These are phyloP conservation scores for Oscheius sp. DNA, from an alignment of 2,888 invertebrate genomes.

Conservation along the genomic window DNA sequence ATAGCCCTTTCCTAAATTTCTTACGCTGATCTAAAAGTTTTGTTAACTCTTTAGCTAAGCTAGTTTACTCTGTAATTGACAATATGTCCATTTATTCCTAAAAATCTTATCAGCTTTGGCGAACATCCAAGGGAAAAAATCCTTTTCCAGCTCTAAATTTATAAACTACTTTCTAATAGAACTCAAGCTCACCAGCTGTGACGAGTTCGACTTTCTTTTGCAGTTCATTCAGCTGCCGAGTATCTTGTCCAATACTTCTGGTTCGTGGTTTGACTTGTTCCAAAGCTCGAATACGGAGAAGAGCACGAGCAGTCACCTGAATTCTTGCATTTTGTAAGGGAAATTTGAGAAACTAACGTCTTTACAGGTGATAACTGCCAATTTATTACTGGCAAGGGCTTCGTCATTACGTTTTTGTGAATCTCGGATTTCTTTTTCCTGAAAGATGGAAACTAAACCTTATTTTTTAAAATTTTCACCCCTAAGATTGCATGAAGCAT, in stretches of 20 bases:
- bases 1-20: background rate
- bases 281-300: slow-evolving; percentile 36
- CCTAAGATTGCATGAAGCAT: background rate
- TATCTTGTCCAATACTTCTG: slow-evolving; percentile 46
- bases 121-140: slow-evolving; percentile 65
- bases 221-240: slow-evolving; percentile 40
- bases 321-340: too few species aligned
- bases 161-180: background rate
- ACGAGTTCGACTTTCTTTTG: slow-evolving; percentile 38
- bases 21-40: too few species aligned
- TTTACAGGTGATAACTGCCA: slow-evolving; percentile 35
- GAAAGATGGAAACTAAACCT: background rate
- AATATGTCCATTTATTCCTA: slow-evolving; percentile 14
- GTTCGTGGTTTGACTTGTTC: slow-evolving; percentile 36
- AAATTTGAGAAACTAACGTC: slow-evolving; percentile 36
- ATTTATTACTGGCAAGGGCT: slow-evolving; percentile 7
- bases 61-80: background rate
- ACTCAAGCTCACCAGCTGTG: slow-evolving; percentile 34
- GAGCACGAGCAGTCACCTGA: slow-evolving; percentile 33
- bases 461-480: background rate
- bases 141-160: slow-evolving; percentile 54
- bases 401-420: slow-evolving; percentile 1
- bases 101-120: slow-evolving; percentile 48
- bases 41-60: too few species aligned
- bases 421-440: slow-evolving; percentile 24